Conservation (phyloP, 2,888 invertebrate genomes). For the Schizaphis graminum region DNA sequence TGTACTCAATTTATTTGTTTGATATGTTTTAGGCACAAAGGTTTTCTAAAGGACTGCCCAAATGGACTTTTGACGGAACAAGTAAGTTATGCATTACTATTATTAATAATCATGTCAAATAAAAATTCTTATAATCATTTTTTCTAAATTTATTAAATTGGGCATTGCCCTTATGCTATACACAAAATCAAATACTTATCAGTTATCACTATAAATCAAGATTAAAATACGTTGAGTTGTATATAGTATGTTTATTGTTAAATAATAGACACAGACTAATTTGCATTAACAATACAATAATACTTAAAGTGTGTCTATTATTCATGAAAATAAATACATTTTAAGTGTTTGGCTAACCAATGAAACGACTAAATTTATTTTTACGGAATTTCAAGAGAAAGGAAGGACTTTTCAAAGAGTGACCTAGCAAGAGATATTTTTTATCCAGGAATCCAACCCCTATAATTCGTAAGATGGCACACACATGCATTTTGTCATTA, state of each 20-base stretch:
- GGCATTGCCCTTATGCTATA: not conserved
- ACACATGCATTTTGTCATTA: not conserved
- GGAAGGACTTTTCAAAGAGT: not conserved
- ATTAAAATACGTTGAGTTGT: not conserved
- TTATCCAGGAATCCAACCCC: not conserved
- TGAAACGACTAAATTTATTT: not conserved
- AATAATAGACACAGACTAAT: not conserved
- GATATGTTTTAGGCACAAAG: slow-evolving; percentile 86
- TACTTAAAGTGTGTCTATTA: not conserved
- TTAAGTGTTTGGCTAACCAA: not conserved
- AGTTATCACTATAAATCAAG: not conserved
- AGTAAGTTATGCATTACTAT: slow-evolving; percentile 74
- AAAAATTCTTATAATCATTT: not conserved
- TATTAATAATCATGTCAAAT: slow-evolving; percentile 1
- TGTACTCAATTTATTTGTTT: not conserved
- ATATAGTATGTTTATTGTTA: not conserved
- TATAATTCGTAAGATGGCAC: not conserved
- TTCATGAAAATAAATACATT: not conserved
- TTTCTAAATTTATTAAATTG: not conserved
- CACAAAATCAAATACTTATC: not conserved
- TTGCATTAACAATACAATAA: too few relatives aligned
- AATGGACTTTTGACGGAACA: slow-evolving; percentile 95
- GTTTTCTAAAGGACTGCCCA: slow-evolving; percentile 96
- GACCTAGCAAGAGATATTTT: not conserved
- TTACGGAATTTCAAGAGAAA: not conserved